These are phyloP conservation scores for Vireo griseus DNA, from an alignment of 2,797 vertebrate genomes.

Conservation along the genomic window DNA sequence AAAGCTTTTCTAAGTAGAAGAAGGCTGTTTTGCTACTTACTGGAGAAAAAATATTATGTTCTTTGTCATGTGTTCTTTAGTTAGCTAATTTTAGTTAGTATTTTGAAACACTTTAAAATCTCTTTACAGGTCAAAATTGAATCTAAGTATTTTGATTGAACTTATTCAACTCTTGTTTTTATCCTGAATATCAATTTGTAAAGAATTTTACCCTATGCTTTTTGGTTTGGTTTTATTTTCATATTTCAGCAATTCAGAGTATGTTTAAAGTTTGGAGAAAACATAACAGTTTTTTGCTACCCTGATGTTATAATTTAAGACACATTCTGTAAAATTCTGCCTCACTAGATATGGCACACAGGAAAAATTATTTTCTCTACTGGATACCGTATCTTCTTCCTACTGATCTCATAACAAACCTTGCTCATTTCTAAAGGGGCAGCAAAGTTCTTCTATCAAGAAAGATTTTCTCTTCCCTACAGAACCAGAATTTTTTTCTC, in stretches of 20 bases:
- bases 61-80: background rate
- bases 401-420: background rate
- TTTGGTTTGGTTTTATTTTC: background rate
- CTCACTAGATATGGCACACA: background rate
- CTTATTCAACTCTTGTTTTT: background rate
- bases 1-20: background rate
- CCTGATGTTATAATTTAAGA: background rate
- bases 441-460: background rate
- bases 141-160: background rate
- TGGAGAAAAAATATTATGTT: background rate
- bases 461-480: background rate
- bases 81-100: background rate
- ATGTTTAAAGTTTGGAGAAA: background rate
- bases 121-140: background rate
- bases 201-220: background rate
- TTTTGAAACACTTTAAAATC: background rate
- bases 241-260: background rate
- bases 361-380: background rate
- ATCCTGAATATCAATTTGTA: background rate
- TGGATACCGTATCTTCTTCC: background rate
- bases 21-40: background rate
- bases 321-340: background rate
- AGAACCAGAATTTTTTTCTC: background rate
- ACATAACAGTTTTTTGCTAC: background rate
- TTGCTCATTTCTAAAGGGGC: background rate